A percentile compares a stretch with the other conserved stretches of the same genome.
These are phyloP conservation scores for Danio aesculapii DNA, from an alignment of 2,797 vertebrate genomes.

Conservation along the genomic window DNA sequence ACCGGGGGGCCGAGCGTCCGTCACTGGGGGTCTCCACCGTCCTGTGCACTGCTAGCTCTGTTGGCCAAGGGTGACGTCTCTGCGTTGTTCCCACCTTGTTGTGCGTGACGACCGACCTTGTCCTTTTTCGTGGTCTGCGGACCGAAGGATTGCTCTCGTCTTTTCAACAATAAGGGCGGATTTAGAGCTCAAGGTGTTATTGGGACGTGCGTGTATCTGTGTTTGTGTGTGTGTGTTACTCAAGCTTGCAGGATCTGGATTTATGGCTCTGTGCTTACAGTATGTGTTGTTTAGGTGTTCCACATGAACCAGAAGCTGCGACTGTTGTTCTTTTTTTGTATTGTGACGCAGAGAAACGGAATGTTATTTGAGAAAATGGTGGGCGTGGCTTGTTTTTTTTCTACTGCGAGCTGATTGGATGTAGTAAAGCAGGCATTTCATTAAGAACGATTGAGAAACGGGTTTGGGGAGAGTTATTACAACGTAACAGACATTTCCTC, in stretches of 20 bases:
- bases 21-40: constrained; percentile 12
- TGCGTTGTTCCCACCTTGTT: constrained; percentile 43
- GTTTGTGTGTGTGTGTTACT: constrained; percentile 1
- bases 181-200: constrained; percentile 37
- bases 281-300: neutral
- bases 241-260: neutral
- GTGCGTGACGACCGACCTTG: constrained; percentile 14
- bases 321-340: too few species aligned
- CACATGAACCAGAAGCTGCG: too few species aligned
- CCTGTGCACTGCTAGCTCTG: constrained; percentile 10
- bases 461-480: too few species aligned
- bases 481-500: too few species aligned
- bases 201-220: constrained; percentile 17
- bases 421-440: too few species aligned
- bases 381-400: too few species aligned
- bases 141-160: constrained; percentile 40
- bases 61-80: constrained; percentile 55
- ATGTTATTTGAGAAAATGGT: too few species aligned
- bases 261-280: neutral
- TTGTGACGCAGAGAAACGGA: too few species aligned
- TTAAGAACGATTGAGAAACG: too few species aligned
- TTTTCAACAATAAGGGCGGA: constrained; percentile 35
- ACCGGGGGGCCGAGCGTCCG: constrained; percentile 24
- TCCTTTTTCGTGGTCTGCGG: constrained; percentile 49
- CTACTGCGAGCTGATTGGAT: too few species aligned